Evolutionary conservation across 2,113 vertebrate genomes (phyloP).

Genomic region (Pachypanchax playfairii): DNA sequence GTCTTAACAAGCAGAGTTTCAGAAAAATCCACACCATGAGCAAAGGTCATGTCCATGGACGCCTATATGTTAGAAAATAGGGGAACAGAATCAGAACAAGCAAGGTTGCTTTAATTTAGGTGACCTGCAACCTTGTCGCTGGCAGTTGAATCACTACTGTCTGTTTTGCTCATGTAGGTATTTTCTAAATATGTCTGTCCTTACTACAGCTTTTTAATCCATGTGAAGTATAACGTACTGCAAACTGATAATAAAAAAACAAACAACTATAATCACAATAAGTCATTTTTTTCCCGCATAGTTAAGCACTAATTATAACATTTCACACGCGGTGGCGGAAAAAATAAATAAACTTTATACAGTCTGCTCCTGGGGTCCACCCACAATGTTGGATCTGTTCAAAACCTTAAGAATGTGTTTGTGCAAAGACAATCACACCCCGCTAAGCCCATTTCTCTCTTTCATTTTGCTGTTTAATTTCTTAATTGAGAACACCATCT

Average conservation of each 20-base stretch:
- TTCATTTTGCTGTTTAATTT: conserved; percentile 62
- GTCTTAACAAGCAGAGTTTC: no score
- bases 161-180: no score
- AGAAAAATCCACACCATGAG: no score
- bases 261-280: not conserved
- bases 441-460: conserved; percentile 34
- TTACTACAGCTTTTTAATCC: no score
- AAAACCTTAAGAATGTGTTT: conserved; percentile 16
- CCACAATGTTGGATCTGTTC: not conserved
- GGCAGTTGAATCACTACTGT: no score
- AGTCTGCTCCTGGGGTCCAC: not conserved
- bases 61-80: no score
- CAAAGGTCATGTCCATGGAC: no score
- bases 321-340: not conserved
- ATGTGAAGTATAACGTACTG: no score
- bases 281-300: not conserved
- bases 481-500: conserved; percentile 69
- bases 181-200: no score
- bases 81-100: no score
- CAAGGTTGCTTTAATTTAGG: no score
- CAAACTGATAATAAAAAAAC: not conserved
- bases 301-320: not conserved
- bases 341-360: not conserved
- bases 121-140: no score
- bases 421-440: conserved; percentile 23